phyloP scores from a whole-genome alignment of 2,797 vertebrate species.

The Sebastolobus altivelis region DNA sequence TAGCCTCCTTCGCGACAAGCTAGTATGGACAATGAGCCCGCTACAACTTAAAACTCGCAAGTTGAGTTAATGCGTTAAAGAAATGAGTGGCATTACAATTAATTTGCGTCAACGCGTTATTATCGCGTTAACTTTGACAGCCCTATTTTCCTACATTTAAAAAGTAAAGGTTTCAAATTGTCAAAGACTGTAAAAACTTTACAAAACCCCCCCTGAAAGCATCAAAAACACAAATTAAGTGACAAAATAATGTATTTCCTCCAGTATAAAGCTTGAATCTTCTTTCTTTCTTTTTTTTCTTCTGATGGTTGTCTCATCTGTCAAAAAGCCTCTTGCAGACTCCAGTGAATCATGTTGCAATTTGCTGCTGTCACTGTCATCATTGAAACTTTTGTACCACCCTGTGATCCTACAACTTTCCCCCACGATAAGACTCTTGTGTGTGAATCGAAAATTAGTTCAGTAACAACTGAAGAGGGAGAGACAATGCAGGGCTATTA shows the following conservation, averaged over 20 bases:
- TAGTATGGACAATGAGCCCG: no score
- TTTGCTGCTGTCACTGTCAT: slow-evolving; percentile 74
- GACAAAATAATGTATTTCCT: slow-evolving; percentile 36
- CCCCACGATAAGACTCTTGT: slow-evolving; percentile 54
- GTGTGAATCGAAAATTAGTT: slow-evolving; percentile 55
- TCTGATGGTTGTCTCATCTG: slow-evolving; percentile 51
- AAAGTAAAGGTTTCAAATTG: slow-evolving; percentile 19
- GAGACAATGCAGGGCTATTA: slow-evolving; percentile 34
- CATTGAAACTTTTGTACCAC: slow-evolving; percentile 72
- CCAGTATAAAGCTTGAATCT: slow-evolving; percentile 23
- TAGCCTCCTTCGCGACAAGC: no score
- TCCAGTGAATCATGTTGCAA: slow-evolving; percentile 70
- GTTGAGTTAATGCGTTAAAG: no score
- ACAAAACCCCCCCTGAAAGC: slow-evolving; percentile 5
- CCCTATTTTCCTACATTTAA: neutral
- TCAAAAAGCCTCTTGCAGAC: slow-evolving; percentile 54
- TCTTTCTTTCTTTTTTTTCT: neutral
- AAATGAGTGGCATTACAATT: no score
- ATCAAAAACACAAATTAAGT: slow-evolving; percentile 30
- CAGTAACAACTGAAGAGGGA: slow-evolving; percentile 38
- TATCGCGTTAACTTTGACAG: no score
- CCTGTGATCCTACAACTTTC: slow-evolving; percentile 53
- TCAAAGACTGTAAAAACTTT: slow-evolving; percentile 5
- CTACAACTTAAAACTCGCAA: no score
- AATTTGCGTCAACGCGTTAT: no score